phyloP scores from a whole-genome alignment of 2,797 vertebrate genomes.

The Trematomus bernacchii region DNA sequence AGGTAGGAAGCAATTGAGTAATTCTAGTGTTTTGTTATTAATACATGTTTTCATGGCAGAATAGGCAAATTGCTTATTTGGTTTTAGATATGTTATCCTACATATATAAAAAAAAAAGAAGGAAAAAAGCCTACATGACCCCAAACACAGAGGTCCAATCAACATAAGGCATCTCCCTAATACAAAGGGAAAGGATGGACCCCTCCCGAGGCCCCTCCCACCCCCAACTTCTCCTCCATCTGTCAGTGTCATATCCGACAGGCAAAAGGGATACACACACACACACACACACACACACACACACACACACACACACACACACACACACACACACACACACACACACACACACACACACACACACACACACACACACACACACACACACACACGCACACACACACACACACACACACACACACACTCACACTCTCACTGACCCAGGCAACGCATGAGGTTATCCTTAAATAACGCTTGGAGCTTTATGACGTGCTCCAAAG shows the following conservation, averaged over 20 bases:
- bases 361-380: too few relatives aligned
- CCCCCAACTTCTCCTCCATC: constrained; percentile 83
- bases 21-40: neutral
- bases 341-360: constrained; percentile 28
- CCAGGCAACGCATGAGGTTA: constrained; percentile 55
- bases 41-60: neutral
- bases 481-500: constrained; percentile 38
- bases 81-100: constrained; percentile 51
- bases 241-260: constrained; percentile 82
- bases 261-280: constrained; percentile 63
- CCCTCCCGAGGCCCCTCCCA: constrained; percentile 68
- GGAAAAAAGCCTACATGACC: constrained; percentile 50
- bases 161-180: constrained; percentile 78
- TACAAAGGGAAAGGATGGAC: constrained; percentile 77
- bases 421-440: constrained; percentile 43
- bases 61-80: neutral
- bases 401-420: constrained; percentile 39
- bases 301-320: constrained; percentile 33
- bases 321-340: constrained; percentile 34
- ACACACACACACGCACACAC: constrained; percentile 43
- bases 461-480: constrained; percentile 50
- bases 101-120: constrained; percentile 38
- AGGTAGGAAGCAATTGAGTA: neutral
- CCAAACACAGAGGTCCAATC: constrained; percentile 69
- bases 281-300: constrained; percentile 30